phyloP scores from a whole-genome alignment of 2,797 vertebrate genomes.

The Lepus oiostolus region DNA sequence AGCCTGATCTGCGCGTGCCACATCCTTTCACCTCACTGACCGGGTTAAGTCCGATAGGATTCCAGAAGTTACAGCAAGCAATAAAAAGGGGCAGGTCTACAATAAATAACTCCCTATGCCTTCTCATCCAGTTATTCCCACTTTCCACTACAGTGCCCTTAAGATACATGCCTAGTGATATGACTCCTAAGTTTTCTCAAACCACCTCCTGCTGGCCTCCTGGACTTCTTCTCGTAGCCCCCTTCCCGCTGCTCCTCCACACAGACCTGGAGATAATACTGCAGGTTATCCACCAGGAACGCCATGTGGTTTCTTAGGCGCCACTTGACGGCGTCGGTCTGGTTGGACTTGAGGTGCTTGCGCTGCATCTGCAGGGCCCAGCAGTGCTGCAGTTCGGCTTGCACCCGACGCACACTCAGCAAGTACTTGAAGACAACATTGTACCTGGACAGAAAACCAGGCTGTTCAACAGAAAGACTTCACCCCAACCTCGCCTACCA shows the following conservation, averaged over 20 bases:
- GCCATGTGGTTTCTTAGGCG: slow-evolving; percentile 98
- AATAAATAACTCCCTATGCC: background rate
- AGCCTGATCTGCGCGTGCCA: background rate
- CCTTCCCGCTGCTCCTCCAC: background rate
- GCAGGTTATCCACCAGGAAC: slow-evolving; percentile 98
- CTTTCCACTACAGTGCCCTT: background rate
- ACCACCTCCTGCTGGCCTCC: background rate
- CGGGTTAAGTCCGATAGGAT: background rate
- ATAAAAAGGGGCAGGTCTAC: background rate
- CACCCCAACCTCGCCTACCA: background rate
- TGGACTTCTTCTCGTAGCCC: background rate
- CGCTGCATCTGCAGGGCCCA: slow-evolving; percentile 99
- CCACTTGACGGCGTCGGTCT: slow-evolving; percentile 96
- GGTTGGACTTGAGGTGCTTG: slow-evolving; percentile 96
- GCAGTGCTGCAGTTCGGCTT: slow-evolving; percentile 98
- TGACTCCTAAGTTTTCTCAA: background rate
- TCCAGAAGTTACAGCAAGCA: slow-evolving; percentile 6
- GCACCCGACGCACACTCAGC: slow-evolving; percentile 96
- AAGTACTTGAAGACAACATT: slow-evolving; percentile 98
- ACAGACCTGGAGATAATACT: slow-evolving; percentile 97
- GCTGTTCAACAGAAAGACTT: background rate
- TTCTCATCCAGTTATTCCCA: background rate
- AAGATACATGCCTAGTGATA: background rate
- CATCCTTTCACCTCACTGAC: background rate
- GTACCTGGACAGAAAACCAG: slow-evolving; percentile 90